These are phyloP conservation scores for Meloidogyne chitwoodi DNA, from an alignment of 1,140 invertebrate species.

Conservation along the genomic window DNA sequence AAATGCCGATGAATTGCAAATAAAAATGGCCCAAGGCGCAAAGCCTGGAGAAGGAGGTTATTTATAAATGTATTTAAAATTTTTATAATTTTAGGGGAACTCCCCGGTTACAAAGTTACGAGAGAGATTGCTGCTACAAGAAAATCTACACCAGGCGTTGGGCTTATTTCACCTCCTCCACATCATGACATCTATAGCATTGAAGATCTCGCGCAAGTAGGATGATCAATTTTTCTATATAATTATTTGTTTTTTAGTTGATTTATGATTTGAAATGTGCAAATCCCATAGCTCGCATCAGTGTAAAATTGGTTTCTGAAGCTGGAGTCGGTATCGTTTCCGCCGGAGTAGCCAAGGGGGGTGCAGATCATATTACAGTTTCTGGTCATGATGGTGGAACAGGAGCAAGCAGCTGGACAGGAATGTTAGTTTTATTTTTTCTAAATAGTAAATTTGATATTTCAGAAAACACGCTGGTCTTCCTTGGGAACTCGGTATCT, in stretches of 20 bases:
- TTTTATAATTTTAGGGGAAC: constrained; percentile 65
- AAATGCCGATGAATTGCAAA: constrained; percentile 90
- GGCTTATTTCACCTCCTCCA: constrained; percentile 93
- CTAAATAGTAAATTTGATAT: neutral
- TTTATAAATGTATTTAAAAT: neutral
- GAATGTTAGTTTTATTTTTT: constrained; percentile 17
- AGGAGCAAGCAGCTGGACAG: constrained; percentile 68
- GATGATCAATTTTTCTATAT: constrained; percentile 42
- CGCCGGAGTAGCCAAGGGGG: constrained; percentile 93
- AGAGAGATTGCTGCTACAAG: constrained; percentile 89
- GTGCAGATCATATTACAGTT: constrained; percentile 95
- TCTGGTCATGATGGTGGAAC: constrained; percentile 98
- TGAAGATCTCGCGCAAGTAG: constrained; percentile 85
- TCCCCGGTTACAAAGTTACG: constrained; percentile 83
- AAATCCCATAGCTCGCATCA: constrained; percentile 88
- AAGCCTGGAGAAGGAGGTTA: constrained; percentile 83
- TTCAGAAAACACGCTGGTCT: constrained; percentile 71
- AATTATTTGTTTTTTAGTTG: constrained; percentile 62
- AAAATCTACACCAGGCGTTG: constrained; percentile 93
- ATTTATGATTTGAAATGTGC: constrained; percentile 97
- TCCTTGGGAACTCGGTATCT: constrained; percentile 79
- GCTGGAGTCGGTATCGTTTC: constrained; percentile 96
- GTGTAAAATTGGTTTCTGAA: constrained; percentile 95
- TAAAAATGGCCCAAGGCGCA: constrained; percentile 97
- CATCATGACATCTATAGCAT: constrained; percentile 99